Conservation (phyloP, 2,888 invertebrate genomes). For the Dysmachus trigonus region DNA sequence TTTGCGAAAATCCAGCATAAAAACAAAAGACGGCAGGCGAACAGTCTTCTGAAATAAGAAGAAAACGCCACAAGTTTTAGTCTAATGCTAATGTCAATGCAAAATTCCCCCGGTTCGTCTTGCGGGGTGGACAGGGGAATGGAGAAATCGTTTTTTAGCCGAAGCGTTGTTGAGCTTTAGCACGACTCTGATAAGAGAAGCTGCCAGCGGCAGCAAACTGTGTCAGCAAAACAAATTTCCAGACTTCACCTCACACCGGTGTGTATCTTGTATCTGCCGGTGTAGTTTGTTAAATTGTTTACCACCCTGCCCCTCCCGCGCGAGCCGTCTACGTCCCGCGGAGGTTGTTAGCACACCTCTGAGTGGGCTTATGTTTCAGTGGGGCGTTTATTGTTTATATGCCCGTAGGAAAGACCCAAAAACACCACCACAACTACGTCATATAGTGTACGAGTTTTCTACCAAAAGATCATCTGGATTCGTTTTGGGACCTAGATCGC, state of each 20-base stretch:
- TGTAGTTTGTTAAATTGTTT: slow-evolving; percentile 8
- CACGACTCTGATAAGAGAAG: neutral
- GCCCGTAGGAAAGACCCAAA: neutral
- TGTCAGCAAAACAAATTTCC: slow-evolving; percentile 35
- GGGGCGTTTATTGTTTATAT: slow-evolving; percentile 1
- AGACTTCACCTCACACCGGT: neutral
- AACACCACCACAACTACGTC: neutral
- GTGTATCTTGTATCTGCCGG: neutral
- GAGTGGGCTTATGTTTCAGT: neutral
- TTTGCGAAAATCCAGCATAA: neutral
- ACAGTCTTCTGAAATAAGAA: neutral
- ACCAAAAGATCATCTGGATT: neutral
- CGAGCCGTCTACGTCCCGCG: neutral
- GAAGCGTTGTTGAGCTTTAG: neutral
- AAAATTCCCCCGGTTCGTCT: neutral
- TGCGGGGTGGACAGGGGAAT: neutral
- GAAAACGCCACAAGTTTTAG: neutral
- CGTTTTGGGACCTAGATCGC: slow-evolving; percentile 4
- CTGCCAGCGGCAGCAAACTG: neutral
- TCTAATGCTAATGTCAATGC: slow-evolving; percentile 1
- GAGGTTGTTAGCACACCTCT: neutral
- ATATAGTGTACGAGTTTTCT: neutral
- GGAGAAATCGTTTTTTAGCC: neutral
- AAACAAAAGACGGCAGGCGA: neutral
- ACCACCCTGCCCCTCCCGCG: neutral